phyloP scores from a whole-genome alignment of 2,888 invertebrate species.

The Isoperla grammatica region DNA sequence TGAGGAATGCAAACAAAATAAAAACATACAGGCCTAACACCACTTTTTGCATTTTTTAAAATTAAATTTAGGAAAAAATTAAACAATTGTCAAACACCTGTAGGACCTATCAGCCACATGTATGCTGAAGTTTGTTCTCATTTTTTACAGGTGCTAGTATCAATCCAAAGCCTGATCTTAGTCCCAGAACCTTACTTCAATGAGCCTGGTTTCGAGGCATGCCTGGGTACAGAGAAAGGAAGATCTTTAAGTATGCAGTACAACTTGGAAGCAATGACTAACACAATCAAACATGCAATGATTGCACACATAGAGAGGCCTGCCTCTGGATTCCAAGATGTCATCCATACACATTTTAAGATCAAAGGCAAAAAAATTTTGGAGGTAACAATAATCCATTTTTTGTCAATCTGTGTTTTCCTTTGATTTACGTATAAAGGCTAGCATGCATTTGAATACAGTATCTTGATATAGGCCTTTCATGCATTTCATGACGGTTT shows the following conservation, averaged over 20 bases:
- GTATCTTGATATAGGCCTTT: no score
- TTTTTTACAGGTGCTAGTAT: slow-evolving; percentile 28
- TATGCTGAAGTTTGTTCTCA: no score
- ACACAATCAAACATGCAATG: slow-evolving; percentile 29
- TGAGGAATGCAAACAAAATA: no score
- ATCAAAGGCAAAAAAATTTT: slow-evolving; percentile 29
- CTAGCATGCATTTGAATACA: no score
- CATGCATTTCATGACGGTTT: no score
- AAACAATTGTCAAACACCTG: no score
- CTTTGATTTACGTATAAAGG: no score
- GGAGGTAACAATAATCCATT: slow-evolving; percentile 20
- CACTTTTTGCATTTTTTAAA: no score
- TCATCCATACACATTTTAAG: slow-evolving; percentile 26
- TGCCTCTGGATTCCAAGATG: slow-evolving; percentile 27
- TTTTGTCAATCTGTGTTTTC: no score
- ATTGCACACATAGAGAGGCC: slow-evolving; percentile 25
- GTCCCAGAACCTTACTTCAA: slow-evolving; percentile 31
- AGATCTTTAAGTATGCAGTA: slow-evolving; percentile 22
- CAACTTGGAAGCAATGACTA: slow-evolving; percentile 23
- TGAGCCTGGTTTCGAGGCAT: slow-evolving; percentile 28
- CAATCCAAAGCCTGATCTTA: slow-evolving; percentile 30
- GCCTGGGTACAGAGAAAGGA: slow-evolving; percentile 23
- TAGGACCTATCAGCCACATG: no score
- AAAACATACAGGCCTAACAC: no score
- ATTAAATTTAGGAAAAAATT: no score